Evolutionary conservation across 2,888 invertebrate genomes (phyloP), one percentile per base, ranked within the genome.

Genomic region (Aporophyla nigra): DNA sequence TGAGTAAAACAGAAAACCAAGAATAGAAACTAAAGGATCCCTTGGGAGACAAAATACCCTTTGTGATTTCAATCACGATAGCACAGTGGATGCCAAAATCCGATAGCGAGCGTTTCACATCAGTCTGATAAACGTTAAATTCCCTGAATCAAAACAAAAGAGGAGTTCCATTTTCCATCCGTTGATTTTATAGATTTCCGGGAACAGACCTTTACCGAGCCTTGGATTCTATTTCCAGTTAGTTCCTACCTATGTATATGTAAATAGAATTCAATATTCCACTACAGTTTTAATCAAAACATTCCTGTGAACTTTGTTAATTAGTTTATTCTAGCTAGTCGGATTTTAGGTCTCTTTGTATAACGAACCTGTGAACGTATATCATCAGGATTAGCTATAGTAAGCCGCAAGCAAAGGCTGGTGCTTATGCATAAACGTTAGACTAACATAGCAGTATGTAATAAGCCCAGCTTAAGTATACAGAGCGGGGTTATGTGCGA

Each of bases 401-500:
- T 78, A 68, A 86, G 53, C 74, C 49, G 5, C 46, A 24, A 49
- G 54, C 71, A 76, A 83, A 74, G 43, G 27, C 59, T 77, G 65
- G 75, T 63, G 63, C 21, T 69, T 82, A 67, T 76, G 21, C 53
- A 71, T 74, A 69, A 78, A 46, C 66, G 61, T 62, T 75, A 74
- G 58, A 61, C 59, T 54, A 49, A 69, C 61, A 73, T 67, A 75
- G 69, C 43, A 61, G 71, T 40, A 61, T 53, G 74, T 83, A 68
- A 78, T 85, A 83, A 80, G 70, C 73, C 27, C 14, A 27, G 71
- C 72, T 83, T 76, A 74, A 62, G 63, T 71, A 54, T 49, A 84
- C 59, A 56, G 58, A 58, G 21, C 53, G 7, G 21, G 67, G 53
- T 46, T 66, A 63, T 33, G 65, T 33, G 59, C 54, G 33, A 54